Evolutionary conservation across 2,113 vertebrate species (phyloP).

Genomic region (Ceyx margarethae): DNA sequence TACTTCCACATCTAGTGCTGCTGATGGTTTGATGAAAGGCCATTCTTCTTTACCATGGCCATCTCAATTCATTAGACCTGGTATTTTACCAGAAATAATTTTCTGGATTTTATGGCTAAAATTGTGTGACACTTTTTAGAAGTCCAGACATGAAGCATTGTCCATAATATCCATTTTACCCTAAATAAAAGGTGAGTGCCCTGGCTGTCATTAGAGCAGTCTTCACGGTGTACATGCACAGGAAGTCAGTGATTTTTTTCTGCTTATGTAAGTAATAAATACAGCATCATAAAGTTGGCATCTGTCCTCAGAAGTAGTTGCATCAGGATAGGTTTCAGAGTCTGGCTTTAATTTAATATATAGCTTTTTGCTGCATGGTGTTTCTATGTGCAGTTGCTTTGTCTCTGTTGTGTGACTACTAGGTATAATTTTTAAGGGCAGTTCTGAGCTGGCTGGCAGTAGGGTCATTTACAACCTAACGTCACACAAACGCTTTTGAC

Average conservation of each 20-base stretch:
- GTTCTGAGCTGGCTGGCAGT: neutral
- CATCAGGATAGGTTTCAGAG: neutral
- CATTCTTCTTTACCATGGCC: neutral
- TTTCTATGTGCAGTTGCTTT: neutral
- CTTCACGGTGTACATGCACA: rapidly evolving
- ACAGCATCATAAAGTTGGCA: neutral
- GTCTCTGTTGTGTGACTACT: neutral
- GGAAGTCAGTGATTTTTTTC: neutral
- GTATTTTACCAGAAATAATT: neutral
- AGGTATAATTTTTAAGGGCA: neutral
- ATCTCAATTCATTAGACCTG: neutral
- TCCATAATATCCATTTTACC: neutral
- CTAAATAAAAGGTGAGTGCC: neutral
- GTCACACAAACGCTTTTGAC: neutral
- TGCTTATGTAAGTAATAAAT: neutral
- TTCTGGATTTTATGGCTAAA: neutral
- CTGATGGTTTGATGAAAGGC: neutral
- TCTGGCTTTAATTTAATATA: neutral
- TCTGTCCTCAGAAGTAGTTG: neutral
- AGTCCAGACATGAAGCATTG: neutral
- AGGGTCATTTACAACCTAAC: neutral
- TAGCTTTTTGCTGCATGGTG: neutral
- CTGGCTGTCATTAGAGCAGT: neutral
- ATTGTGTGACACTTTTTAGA: neutral
- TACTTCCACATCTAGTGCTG: neutral